Base-by-base conservation (phyloP, 2,113 vertebrate genomes). In the Pachycephala philippinensis region DNA sequence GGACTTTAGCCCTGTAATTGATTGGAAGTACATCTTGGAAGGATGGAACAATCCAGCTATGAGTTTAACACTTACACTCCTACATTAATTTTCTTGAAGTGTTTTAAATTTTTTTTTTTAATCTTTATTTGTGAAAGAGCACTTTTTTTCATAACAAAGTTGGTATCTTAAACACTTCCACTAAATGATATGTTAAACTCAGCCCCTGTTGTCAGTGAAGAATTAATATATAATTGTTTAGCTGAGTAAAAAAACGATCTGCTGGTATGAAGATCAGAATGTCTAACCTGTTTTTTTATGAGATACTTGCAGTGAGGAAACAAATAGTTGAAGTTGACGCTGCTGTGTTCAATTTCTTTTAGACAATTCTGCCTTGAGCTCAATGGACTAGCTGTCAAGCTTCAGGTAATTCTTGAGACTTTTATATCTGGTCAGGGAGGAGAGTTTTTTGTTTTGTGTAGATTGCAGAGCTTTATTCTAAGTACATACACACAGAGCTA, bases 341-440 rank as follows among this genome's bases (percentile, higher is more conserved):
- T 97, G 75, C 59, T 97, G 24, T 97, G 57, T 97, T 97, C 86
- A 50, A 71, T 96, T 97, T 74, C 76, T 92, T 96, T 88, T 93
- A 99, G 99, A 97, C 99, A 99, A 57, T 99, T 99, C 98, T 99
- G 99, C 94, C 98, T 99, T 95, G 99, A 99, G 96, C 99, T 99
- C 69, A 99, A 99, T 95, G 99, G 99, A 97, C 97, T 99, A 87
- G 99, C 99, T 83, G 99, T 99, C 71, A 99, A 99, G 98, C 99
- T 99, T 96, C 99, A 99, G 99, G 99, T 99, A 98, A 98, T 87
- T 76, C 5, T 93, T 91, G 37, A 5, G 71, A 19, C 68, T 74
- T 59, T 11, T 52, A 8, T 20, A 18, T 66, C 71, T 37, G 65
- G 23, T 61, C 37, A 47, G 63, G 19, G 42, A 79, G 35, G 57